Base-by-base conservation (phyloP, 1,140 invertebrate genomes). In the Drosophila paulistorum region DNA sequence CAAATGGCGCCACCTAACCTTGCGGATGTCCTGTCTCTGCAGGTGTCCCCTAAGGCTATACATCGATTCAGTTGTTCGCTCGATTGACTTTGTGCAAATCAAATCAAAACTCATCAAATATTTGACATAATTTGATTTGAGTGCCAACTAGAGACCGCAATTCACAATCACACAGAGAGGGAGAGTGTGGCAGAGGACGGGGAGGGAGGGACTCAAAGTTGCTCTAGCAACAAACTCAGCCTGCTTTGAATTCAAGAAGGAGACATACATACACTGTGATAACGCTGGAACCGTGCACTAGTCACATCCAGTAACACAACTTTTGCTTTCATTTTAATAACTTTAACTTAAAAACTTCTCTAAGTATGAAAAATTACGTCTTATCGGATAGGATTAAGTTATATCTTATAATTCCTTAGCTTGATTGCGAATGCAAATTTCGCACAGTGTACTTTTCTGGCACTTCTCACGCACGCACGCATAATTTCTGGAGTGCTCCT, bases 401-500 rank as follows among this genome's bases (percentile, higher is more conserved):
- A 30, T 30, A 30, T 0, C 26, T 30, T 4, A 6, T 30, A 7
- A 30, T 30, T 30, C 5, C 5, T 30, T 30, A 30, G 26, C 5
- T 30, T 30, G 26, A 7, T 17, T 17, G 17, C 17, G 1, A 17
- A 17, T 30, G 11, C 13, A 41, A 7, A 48, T 48, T 48, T 20
- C 2, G 10, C 10, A 7, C 55, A 61, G 74, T 76, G 73, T 30
- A 9, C 35, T 7, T 14, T 10, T 20, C 51, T 41, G 64, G 17
- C n/a, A 57, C 37, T 69, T 48, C 64, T 55, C 37, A 39, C 37
- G 11, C 14, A 48, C 45, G 82, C 82, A 90, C 73, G 86, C 86
- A 90, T 90, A 86, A 90, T 90, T 90, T 90, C 69, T 86, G 69
- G 33, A 90, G 86, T 80, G 77, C 69, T 73, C 41, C 79, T 86